Base-by-base conservation (phyloP, 2,888 invertebrate species). In the Drosophila parthenogenetica region DNA sequence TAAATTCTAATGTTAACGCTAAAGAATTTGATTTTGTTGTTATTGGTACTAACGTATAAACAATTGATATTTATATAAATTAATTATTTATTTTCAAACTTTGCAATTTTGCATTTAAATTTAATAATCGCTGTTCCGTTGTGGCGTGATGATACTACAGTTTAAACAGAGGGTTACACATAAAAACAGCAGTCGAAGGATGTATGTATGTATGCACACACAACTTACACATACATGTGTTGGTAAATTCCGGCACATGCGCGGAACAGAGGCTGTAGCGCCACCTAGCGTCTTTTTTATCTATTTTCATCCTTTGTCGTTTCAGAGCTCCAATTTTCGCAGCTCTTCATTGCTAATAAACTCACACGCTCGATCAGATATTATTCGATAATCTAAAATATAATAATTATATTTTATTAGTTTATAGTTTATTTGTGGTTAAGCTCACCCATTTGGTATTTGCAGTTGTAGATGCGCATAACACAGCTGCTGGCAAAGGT, bases 381-480 rank as follows among this genome's bases (percentile, higher is more conserved):
- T 66, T 8, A 85, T 73, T 5, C 69, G 70, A 54, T 87, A 85
- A 45, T 73, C 88, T 86, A 49, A 5, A 22, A 35, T 35, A 35
- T 35, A 29, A 8, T 8, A 29, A 5, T 8, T 8, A 29, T 29
- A 29, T 29, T 29, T 29, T 8, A 8, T 8, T 35, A 35, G 8
- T 35, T 35, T 13, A 35, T 35, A 13, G 11, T 35, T 13, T 13
- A 35, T 35, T 35, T 35, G 2, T 13, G 3, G 29, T 8, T 2
- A 8, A 8, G 25, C 76, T 67, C 37, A 85, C 84, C 63, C 43
- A 76, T 78, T 53, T 86, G 63, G 35, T 85, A 85, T 35, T 85
- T 85, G 67, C 88, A 85, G 55, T 85, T 85, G 37, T 85, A 85
- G 17, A 85, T 85, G 7, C 69, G 59, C 84, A 85, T 76, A 5